These are phyloP conservation scores for Electrophaes corylata DNA, from an alignment of 2,888 invertebrate species.

Conservation along the genomic window DNA sequence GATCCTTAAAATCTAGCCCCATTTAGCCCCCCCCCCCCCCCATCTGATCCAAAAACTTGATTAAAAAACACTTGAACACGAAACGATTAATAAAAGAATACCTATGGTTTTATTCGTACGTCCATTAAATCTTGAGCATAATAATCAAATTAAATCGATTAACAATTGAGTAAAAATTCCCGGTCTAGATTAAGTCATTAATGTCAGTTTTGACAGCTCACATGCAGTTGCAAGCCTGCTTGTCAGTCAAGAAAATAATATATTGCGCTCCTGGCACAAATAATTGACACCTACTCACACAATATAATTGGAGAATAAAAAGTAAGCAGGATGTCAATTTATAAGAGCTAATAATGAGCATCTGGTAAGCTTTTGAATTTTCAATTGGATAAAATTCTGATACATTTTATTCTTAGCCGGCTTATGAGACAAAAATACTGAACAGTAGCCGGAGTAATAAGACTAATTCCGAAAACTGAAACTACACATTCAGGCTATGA, in stretches of 20 bases:
- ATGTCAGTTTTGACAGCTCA: slow-evolving; percentile 50
- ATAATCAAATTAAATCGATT: slow-evolving; percentile 67
- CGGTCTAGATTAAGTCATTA: slow-evolving; percentile 57
- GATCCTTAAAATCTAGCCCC: no score
- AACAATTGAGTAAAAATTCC: slow-evolving; percentile 55
- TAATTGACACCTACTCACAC: slow-evolving; percentile 27
- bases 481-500: no score
- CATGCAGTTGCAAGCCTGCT: slow-evolving; percentile 32
- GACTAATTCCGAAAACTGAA: no score
- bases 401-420: neutral
- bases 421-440: no score
- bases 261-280: slow-evolving; percentile 16
- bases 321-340: slow-evolving; percentile 9
- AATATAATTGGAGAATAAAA: slow-evolving; percentile 21
- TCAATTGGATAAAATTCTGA: neutral
- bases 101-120: neutral
- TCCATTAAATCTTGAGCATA: slow-evolving; percentile 58
- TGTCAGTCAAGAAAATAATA: slow-evolving; percentile 37
- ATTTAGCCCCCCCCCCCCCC: no score
- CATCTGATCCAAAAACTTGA: no score
- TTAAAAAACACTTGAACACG: no score
- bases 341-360: slow-evolving; percentile 8
- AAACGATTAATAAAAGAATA: no score
- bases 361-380: neutral
- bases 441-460: no score